These are phyloP conservation scores for Leptinotarsa defecta DNA, from an alignment of 1,140 invertebrate species.

Conservation along the genomic window DNA sequence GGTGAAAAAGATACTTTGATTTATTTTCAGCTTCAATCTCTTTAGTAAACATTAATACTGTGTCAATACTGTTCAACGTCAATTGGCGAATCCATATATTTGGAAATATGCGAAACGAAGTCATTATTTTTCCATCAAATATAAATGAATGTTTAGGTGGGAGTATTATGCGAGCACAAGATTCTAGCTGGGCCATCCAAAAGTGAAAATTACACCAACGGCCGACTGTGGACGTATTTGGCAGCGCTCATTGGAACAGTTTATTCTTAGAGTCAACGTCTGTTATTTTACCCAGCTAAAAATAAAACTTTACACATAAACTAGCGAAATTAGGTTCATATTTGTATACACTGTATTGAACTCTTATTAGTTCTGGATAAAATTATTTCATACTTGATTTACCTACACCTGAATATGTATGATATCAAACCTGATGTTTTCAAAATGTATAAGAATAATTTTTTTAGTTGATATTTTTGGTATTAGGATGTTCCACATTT, in stretches of 20 bases:
- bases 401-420: too few relatives aligned
- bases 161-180: neutral
- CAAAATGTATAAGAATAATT: too few relatives aligned
- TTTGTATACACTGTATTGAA: too few relatives aligned
- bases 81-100: neutral
- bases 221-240: constrained; percentile 48
- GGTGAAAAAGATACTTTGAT: too few relatives aligned
- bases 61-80: too few relatives aligned
- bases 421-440: too few relatives aligned
- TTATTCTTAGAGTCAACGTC: constrained; percentile 47
- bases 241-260: constrained; percentile 34
- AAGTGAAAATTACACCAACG: constrained; percentile 43
- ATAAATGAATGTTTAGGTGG: constrained; percentile 11
- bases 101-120: neutral
- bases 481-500: too few relatives aligned
- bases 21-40: too few relatives aligned
- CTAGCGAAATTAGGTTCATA: constrained; percentile 7
- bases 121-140: neutral
- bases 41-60: too few relatives aligned
- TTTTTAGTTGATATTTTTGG: too few relatives aligned
- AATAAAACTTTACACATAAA: constrained; percentile 41
- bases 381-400: too few relatives aligned
- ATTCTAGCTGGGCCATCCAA: constrained; percentile 4
- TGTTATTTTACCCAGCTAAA: constrained; percentile 39
- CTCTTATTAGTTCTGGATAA: too few relatives aligned